Percentiles rank a stretch among this genome's conserved stretches.
phyloP scores from a whole-genome alignment of 2,113 vertebrate genomes.

The Aplodontia rufa region DNA sequence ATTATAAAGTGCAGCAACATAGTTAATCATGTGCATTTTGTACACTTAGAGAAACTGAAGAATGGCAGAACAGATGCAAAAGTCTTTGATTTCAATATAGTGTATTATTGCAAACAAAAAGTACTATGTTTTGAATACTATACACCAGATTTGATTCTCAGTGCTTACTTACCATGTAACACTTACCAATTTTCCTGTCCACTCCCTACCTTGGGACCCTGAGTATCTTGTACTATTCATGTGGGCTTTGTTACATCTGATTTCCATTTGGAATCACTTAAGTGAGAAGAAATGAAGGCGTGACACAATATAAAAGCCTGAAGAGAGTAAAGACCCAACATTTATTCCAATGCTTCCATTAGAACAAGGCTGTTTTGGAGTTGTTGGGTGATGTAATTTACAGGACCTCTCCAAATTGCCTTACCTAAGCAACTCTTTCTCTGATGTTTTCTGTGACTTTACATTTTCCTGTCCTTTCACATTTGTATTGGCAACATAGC shows the following conservation, averaged over 20 bases:
- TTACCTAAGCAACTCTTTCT: neutral
- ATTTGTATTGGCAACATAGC: accelerated
- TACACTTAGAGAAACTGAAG: neutral
- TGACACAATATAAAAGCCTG: neutral
- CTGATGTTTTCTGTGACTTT: neutral
- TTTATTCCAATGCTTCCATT: neutral
- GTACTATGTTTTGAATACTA: neutral
- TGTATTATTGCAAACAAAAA: neutral
- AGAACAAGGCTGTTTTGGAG: neutral
- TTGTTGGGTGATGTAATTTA: neutral
- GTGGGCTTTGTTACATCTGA: neutral
- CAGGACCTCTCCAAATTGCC: neutral
- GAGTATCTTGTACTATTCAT: accelerated
- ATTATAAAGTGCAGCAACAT: neutral
- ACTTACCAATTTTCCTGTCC: neutral
- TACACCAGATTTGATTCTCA: neutral
- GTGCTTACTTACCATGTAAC: neutral
- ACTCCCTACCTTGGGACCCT: neutral
- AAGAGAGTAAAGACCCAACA: neutral
- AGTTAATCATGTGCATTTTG: neutral
- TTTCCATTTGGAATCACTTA: neutral
- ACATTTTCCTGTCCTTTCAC: neutral
- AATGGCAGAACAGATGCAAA: neutral
- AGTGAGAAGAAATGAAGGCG: accelerated
- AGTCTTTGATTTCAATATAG: neutral